Conservation (phyloP, 2,888 invertebrate species). For the Trissolcus brochymenae region DNA sequence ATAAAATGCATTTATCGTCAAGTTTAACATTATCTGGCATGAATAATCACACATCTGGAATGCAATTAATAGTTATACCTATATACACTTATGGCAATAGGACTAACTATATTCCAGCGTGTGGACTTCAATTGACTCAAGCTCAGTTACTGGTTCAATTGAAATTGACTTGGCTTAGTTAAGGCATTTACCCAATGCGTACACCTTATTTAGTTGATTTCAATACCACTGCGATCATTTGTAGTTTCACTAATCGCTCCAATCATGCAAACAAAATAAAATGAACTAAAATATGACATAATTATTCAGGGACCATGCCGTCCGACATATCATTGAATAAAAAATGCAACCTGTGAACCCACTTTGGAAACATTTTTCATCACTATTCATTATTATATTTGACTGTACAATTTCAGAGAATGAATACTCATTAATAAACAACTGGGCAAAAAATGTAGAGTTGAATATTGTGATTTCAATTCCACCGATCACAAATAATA, state of each 20-base stretch:
- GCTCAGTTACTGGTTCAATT: conserved; percentile 41
- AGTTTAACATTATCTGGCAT: no score
- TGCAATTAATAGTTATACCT: conserved; percentile 22
- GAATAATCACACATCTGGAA: conserved; percentile 15
- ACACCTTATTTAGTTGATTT: conserved; percentile 38
- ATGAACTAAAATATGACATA: background rate
- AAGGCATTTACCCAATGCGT: conserved; percentile 23
- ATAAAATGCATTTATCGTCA: no score
- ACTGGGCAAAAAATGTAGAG: conserved; percentile 72
- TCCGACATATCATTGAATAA: background rate
- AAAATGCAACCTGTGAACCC: background rate
- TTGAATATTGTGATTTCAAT: conserved; percentile 72
- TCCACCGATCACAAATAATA: conserved; percentile 74
- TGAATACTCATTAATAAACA: conserved; percentile 71
- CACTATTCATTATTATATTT: background rate
- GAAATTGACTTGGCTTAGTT: conserved; percentile 44
- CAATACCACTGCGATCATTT: conserved; percentile 1
- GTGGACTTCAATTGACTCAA: conserved; percentile 39
- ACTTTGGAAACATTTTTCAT: background rate
- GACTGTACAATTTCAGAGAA: conserved; percentile 64
- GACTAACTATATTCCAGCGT: conserved; percentile 24
- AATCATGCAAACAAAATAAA: conserved; percentile 3
- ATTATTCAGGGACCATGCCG: no score
- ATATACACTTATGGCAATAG: conserved; percentile 25
- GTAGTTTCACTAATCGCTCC: background rate